Evolutionary conservation across 1,140 invertebrate species (phyloP), one percentile per base, ranked within the genome.

Genomic region (Palaemon carinicauda): DNA sequence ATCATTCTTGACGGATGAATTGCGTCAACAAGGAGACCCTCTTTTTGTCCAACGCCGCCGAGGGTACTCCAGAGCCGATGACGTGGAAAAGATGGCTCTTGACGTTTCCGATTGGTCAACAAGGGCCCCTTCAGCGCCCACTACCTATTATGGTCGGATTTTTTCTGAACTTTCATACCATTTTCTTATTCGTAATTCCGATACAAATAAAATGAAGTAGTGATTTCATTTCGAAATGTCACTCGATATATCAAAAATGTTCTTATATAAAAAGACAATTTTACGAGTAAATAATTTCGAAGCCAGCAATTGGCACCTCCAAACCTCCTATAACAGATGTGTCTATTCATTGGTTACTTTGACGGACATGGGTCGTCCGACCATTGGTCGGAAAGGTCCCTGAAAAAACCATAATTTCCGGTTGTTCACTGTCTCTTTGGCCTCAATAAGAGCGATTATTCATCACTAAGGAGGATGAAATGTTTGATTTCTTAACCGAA

Each of bases 91-190:
- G 60, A 85, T 85, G 56, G 31, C 82, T 85, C 82, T 85, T 85
- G 82, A 85, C 82, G 82, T 85, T 85, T 85, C 82, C 82, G 82
- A 85, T 85, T 85, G 82, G 82, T 85, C 82, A 85, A 85, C 82
- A 75, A 85, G 82, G 33, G 52, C 51, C 17, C n/a, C 27, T 17
- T 56, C 52, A 54, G 69, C 79, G 82, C 82, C 82, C 78, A 33
- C 24, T 82, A 10, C 21, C 69, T 50, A n/a, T 10, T 21, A 17
- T 21, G 2, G 4, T 69, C n/a, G n/a, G 65, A 24, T n/a, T 69
- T 69, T 31, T 7, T 27, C n/a, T 27, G 15, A 0, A 5, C n/a
- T 69, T 14, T 69, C 3, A 14, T 9, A 10, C 9, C n/a, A 31
- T 24, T 0, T 69, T 24, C 21, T 69, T n/a, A 0, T 24, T 69